Percentiles rank a stretch among this genome's conserved stretches.
Evolutionary conservation across 2,888 invertebrate species (phyloP).

Genomic region (Synergus japonicus): DNA sequence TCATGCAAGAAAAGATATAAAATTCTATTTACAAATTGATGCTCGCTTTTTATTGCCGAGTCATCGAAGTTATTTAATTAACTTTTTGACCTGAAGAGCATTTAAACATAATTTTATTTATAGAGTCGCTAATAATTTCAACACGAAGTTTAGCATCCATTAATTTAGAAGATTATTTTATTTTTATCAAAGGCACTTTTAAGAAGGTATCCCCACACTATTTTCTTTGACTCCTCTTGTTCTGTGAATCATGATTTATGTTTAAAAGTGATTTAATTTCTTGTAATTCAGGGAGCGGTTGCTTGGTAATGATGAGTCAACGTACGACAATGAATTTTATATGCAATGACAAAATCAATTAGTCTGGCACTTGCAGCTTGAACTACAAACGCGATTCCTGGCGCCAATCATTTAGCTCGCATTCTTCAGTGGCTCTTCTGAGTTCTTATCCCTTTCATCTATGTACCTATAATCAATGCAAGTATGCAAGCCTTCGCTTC

Average conservation of each 20-base stretch:
- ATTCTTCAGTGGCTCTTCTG: constrained; percentile 13
- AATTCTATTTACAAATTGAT: constrained; percentile 4
- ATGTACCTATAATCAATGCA: constrained; percentile 27
- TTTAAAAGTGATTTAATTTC: background rate
- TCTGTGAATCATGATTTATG: too few species aligned
- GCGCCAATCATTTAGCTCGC: constrained; percentile 13
- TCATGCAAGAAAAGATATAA: background rate
- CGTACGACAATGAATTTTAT: background rate
- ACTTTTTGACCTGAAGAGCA: background rate
- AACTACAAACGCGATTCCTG: background rate
- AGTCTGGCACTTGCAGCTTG: constrained; percentile 6
- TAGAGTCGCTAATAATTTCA: background rate
- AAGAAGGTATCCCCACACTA: too few species aligned
- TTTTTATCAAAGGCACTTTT: too few species aligned
- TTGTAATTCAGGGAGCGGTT: background rate
- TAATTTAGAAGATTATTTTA: too few species aligned
- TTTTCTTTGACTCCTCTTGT: too few species aligned
- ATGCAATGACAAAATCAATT: background rate
- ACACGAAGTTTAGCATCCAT: too few species aligned
- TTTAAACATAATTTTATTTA: background rate
- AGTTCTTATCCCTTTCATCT: constrained; percentile 15
- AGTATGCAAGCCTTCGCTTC: constrained; percentile 16
- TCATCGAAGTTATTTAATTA: background rate
- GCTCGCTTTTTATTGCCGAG: background rate
- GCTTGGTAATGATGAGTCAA: background rate